These are phyloP conservation scores for Platichthys stellatus DNA, from an alignment of 2,113 vertebrate species.

Conservation along the genomic window DNA sequence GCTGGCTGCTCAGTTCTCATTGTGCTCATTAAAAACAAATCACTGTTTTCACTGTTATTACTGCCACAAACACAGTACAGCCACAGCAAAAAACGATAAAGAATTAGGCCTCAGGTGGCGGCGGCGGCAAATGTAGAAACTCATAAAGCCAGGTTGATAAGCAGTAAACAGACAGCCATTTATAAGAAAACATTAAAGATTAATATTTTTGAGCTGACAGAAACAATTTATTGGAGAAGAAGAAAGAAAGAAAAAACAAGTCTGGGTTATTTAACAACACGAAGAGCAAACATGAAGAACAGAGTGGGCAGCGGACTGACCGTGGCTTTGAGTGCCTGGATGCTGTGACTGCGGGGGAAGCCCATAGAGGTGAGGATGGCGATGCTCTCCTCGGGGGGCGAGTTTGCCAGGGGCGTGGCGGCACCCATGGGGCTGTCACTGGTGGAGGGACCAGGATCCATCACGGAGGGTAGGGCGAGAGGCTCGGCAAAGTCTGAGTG, in stretches of 20 bases:
- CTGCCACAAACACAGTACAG: background rate
- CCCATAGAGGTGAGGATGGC: constrained; percentile 97
- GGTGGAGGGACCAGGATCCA: constrained; percentile 81
- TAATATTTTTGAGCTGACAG: background rate
- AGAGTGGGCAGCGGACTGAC: constrained; percentile 81
- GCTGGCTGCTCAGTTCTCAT: background rate
- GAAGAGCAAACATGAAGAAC: background rate
- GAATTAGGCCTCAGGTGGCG: background rate
- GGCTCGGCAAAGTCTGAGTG: constrained; percentile 94
- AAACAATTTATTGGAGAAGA: background rate
- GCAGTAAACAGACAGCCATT: background rate
- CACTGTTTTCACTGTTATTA: constrained; percentile 4
- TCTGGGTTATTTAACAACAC: background rate
- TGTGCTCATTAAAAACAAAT: constrained; percentile 21
- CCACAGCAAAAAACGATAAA: background rate
- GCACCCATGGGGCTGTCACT: constrained; percentile 77
- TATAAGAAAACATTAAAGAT: too few relatives aligned
- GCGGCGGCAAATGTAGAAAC: background rate
- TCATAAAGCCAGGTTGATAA: constrained; percentile 4
- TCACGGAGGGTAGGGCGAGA: constrained; percentile 84
- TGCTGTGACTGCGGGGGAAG: constrained; percentile 90
- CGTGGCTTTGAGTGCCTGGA: constrained; percentile 89
- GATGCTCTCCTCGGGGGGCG: constrained; percentile 94
- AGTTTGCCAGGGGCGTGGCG: constrained; percentile 83
- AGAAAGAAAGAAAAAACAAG: background rate